These are phyloP conservation scores for Oligia strigilis DNA, from an alignment of 2,888 invertebrate genomes.

Conservation along the genomic window DNA sequence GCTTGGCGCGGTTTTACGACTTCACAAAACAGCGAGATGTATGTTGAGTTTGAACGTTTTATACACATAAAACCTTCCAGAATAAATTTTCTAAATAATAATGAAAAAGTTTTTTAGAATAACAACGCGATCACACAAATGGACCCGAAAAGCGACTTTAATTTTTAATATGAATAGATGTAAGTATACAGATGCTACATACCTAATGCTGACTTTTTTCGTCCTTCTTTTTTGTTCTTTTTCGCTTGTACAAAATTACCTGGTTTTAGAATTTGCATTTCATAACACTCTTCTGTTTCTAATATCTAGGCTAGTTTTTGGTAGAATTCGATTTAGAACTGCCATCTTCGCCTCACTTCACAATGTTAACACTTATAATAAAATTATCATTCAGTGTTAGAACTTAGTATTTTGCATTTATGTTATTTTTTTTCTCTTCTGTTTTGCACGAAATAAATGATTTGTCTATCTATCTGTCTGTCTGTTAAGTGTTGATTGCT, in stretches of 20 bases:
- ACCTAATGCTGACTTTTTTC: too few species aligned
- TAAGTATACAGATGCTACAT: too few species aligned
- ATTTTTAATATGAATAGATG: neutral
- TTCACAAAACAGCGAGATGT: neutral
- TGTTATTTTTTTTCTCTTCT: neutral
- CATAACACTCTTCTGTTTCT: too few species aligned
- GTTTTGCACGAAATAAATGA: neutral
- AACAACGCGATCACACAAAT: neutral
- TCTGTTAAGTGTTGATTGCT: neutral
- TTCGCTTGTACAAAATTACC: too few species aligned
- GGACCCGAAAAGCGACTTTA: neutral
- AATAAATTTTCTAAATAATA: too few species aligned
- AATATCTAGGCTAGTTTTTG: neutral
- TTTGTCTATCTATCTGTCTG: neutral
- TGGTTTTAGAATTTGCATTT: too few species aligned
- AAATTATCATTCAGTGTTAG: neutral
- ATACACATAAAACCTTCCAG: neutral
- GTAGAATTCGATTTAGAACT: neutral
- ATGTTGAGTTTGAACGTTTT: neutral
- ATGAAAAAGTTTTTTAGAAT: too few species aligned
- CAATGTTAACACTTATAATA: neutral
- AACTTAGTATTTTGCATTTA: neutral
- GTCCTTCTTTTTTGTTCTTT: too few species aligned
- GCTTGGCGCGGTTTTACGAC: neutral
- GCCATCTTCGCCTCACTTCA: neutral